These are phyloP conservation scores for Tetraneura akinire DNA, from an alignment of 1,140 invertebrate species.

Conservation along the genomic window DNA sequence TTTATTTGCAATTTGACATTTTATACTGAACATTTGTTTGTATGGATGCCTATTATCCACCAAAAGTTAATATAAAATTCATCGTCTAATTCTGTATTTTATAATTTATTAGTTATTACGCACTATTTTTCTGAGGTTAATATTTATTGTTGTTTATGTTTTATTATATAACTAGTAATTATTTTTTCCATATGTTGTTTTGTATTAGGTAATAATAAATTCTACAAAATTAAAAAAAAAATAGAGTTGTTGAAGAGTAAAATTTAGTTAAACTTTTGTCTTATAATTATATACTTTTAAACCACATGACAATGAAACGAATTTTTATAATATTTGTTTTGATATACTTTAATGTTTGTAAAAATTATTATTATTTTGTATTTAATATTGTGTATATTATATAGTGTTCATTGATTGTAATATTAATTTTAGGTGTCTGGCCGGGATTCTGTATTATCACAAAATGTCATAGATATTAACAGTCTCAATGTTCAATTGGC, in stretches of 20 bases:
- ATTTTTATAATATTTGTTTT: conserved; percentile 18
- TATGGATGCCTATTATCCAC: background rate
- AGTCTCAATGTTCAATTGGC: background rate
- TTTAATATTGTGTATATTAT: background rate
- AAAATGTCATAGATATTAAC: background rate
- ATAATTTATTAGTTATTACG: background rate
- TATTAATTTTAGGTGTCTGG: background rate
- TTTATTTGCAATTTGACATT: background rate
- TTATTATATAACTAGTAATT: background rate
- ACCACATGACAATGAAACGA: background rate
- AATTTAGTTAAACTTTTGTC: background rate
- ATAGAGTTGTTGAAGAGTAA: background rate
- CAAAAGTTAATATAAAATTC: background rate
- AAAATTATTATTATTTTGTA: background rate
- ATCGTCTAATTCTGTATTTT: background rate
- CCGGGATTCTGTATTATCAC: background rate
- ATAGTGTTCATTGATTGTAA: background rate
- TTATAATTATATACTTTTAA: background rate
- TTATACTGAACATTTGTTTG: conserved; percentile 1
- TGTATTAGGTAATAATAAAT: background rate
- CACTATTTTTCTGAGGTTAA: background rate
- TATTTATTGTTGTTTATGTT: background rate
- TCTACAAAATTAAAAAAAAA: too few relatives aligned
- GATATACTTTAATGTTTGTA: conserved; percentile 15
- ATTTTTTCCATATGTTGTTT: background rate